Conservation (phyloP, 2,113 vertebrate genomes). For the Pteropus alecto region DNA sequence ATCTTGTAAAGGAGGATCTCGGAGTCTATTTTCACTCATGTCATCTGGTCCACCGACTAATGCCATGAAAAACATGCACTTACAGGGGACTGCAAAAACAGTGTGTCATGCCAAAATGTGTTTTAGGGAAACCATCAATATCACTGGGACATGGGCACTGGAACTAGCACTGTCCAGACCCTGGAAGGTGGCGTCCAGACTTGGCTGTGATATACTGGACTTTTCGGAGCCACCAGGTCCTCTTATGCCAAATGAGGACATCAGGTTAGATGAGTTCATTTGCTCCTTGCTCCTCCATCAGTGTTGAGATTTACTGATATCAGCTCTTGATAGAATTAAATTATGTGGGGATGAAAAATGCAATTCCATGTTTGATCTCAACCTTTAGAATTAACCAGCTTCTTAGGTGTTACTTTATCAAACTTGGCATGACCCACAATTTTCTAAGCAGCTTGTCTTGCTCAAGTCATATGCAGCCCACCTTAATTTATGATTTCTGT, state of each 20-base stretch:
- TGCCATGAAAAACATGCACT: background rate
- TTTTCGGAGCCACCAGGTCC: background rate
- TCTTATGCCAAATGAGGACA: background rate
- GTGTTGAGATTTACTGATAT: constrained; percentile 31
- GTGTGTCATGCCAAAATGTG: background rate
- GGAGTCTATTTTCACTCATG: background rate
- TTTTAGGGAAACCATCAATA: background rate
- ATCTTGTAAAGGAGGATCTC: background rate
- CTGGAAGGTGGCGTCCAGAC: background rate
- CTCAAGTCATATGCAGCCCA: background rate
- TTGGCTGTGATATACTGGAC: background rate
- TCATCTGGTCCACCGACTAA: background rate
- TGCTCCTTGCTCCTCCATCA: background rate
- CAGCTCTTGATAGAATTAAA: background rate
- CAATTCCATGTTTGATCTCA: background rate
- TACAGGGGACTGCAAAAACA: background rate
- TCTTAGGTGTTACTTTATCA: constrained; percentile 39
- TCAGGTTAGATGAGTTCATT: constrained; percentile 1
- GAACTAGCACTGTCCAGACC: background rate
- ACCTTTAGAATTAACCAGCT: constrained; percentile 48
- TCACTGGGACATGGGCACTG: background rate
- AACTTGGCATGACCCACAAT: constrained; percentile 44
- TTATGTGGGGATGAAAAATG: background rate
- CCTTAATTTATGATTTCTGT: constrained; percentile 24
- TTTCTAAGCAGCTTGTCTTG: constrained; percentile 32